Percentiles rank a stretch among this genome's conserved stretches.
Evolutionary conservation across 1,140 invertebrate genomes (phyloP).

Genomic region (Eupristina koningsbergeri): DNA sequence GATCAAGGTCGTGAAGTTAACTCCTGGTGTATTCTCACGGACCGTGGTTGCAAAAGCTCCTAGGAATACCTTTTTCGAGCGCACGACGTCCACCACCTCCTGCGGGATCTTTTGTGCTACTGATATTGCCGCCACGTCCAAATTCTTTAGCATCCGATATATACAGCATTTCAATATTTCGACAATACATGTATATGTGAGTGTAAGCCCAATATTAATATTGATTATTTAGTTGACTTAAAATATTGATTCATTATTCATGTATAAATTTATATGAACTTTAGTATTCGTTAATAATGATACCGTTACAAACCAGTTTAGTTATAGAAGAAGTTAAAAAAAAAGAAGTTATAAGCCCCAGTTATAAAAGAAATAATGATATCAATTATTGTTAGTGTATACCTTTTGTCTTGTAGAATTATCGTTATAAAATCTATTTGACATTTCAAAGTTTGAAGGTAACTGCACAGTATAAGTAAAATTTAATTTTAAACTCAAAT

Average conservation of each 20-base stretch:
- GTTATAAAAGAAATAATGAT: too few relatives aligned
- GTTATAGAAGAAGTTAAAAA: too few relatives aligned
- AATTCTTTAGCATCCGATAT: neutral
- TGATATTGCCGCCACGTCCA: slow-evolving; percentile 35
- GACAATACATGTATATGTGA: too few relatives aligned
- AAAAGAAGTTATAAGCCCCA: too few relatives aligned
- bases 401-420: neutral
- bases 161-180: too few relatives aligned
- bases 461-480: slow-evolving; percentile 79
- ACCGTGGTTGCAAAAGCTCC: slow-evolving; percentile 83
- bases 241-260: too few relatives aligned
- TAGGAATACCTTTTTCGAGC: slow-evolving; percentile 76
- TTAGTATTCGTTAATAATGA: too few relatives aligned
- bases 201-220: too few relatives aligned
- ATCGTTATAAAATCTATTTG: neutral
- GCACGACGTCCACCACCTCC: slow-evolving; percentile 67
- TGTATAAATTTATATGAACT: too few relatives aligned
- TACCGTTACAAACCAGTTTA: too few relatives aligned
- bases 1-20: slow-evolving; percentile 87
- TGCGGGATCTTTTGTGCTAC: slow-evolving; percentile 56
- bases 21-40: slow-evolving; percentile 76
- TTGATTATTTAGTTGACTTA: too few relatives aligned
- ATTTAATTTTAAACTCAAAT: slow-evolving; percentile 85
- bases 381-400: neutral
- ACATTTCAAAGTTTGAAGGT: neutral